phyloP scores from a whole-genome alignment of 2,113 vertebrate genomes.

The Ivindomyrus marchei region DNA sequence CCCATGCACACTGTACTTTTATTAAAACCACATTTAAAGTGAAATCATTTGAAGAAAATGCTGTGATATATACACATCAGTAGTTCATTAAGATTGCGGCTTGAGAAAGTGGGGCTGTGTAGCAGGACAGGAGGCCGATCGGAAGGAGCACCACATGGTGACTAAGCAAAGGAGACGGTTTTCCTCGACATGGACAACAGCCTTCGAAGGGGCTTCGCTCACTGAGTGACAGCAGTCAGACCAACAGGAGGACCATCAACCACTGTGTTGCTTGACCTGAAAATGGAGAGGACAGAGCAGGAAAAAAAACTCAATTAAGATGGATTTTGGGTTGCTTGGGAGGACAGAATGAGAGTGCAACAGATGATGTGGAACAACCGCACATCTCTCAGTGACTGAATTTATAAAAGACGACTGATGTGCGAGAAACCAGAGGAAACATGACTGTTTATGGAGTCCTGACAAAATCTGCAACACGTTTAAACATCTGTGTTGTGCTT shows the following conservation, averaged over 20 bases:
- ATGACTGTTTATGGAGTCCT: not conserved
- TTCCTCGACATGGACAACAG: conserved; percentile 70
- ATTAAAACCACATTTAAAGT: not conserved
- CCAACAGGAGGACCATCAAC: conserved; percentile 37
- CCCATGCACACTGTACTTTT: not conserved
- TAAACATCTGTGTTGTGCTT: not conserved
- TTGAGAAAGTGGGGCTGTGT: not conserved
- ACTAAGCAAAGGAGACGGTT: conserved; percentile 64
- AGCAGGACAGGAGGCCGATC: not conserved
- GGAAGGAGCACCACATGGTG: not conserved
- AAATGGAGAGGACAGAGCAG: not conserved
- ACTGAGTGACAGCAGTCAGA: not conserved
- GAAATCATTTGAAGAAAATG: not conserved
- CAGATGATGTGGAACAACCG: not conserved
- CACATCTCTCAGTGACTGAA: not conserved
- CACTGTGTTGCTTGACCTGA: not conserved
- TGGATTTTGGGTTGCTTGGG: not conserved
- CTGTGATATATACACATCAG: not conserved
- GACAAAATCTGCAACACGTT: not conserved
- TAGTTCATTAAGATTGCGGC: not conserved
- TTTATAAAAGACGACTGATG: not conserved
- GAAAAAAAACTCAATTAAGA: not conserved
- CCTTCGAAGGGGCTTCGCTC: conserved; percentile 16
- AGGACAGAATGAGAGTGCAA: not conserved
- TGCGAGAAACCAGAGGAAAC: not conserved